Conservation (phyloP, 2,888 invertebrate genomes). For the Nephrotoma guestfalica region DNA sequence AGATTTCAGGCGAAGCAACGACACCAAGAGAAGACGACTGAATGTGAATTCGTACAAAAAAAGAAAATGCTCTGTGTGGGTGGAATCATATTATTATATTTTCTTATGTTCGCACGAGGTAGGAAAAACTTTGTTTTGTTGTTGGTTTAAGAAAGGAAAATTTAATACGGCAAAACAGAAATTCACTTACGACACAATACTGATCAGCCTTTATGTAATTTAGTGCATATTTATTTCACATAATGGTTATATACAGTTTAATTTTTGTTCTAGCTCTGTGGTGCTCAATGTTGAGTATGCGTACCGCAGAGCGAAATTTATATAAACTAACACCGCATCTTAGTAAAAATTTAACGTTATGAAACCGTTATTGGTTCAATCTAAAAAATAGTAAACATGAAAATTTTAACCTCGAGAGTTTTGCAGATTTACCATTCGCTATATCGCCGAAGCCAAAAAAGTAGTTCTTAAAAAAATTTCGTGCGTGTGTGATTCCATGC, state of each 20-base stretch:
- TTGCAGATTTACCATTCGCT: too few relatives aligned
- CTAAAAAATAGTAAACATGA: too few relatives aligned
- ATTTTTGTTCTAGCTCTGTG: not conserved
- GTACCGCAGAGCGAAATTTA: too few relatives aligned
- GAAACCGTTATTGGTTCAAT: too few relatives aligned
- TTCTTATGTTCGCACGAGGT: not conserved
- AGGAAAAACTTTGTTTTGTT: not conserved
- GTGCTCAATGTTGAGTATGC: too few relatives aligned
- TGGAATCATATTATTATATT: not conserved
- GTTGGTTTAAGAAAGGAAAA: not conserved
- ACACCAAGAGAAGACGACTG: not conserved
- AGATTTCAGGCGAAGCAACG: not conserved
- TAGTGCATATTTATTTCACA: not conserved
- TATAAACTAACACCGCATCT: too few relatives aligned
- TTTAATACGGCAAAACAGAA: not conserved
- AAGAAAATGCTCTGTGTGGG: not conserved
- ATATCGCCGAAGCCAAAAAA: too few relatives aligned
- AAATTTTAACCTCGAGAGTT: too few relatives aligned
- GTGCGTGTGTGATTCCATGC: too few relatives aligned
- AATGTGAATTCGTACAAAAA: not conserved
- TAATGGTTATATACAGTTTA: not conserved
- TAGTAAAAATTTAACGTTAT: too few relatives aligned
- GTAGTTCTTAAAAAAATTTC: too few relatives aligned
- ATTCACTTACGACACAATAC: not conserved
- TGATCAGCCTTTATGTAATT: not conserved